Evolutionary conservation across 2,888 invertebrate species (phyloP).

Genomic region (Trissolcus japonicus): DNA sequence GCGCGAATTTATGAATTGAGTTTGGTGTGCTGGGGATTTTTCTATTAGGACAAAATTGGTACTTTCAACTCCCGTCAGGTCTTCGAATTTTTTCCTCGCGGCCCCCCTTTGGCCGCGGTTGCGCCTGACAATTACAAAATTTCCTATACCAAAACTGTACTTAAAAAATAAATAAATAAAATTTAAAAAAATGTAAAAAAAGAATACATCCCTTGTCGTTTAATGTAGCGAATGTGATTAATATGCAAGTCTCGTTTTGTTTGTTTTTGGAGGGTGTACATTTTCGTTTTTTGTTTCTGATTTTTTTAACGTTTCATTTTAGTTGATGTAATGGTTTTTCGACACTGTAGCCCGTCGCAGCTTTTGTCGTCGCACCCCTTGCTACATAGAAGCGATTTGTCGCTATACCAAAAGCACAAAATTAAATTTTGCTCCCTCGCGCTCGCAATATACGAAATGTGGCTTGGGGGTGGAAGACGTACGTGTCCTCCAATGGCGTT

Average conservation of each 20-base stretch:
- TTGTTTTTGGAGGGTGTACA: slow-evolving; percentile 8
- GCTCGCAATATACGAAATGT: slow-evolving; percentile 69
- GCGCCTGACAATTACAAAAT: slow-evolving; percentile 34
- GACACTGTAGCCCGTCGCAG: slow-evolving; percentile 52
- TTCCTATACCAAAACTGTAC: neutral
- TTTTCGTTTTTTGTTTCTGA: slow-evolving; percentile 35
- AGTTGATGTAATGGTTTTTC: slow-evolving; percentile 55
- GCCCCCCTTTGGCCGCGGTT: slow-evolving; percentile 23
- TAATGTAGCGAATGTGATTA: slow-evolving; percentile 11
- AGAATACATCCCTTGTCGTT: neutral
- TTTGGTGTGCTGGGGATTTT: slow-evolving; percentile 75
- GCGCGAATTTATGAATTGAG: slow-evolving; percentile 76
- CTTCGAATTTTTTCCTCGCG: slow-evolving; percentile 59
- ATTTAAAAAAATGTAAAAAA: too few species aligned
- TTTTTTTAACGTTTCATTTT: slow-evolving; percentile 44
- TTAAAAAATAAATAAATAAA: too few species aligned
- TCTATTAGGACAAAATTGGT: slow-evolving; percentile 77
- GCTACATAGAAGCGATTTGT: slow-evolving; percentile 68
- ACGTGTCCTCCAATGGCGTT: slow-evolving; percentile 73
- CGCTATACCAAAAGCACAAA: slow-evolving; percentile 75
- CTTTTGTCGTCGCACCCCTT: slow-evolving; percentile 57
- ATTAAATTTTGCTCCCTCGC: slow-evolving; percentile 75
- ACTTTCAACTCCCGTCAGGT: slow-evolving; percentile 76
- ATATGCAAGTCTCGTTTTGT: slow-evolving; percentile 8
- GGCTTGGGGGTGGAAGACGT: slow-evolving; percentile 61